Conservation (phyloP, 2,113 vertebrate genomes). For the Ranitomeya variabilis region DNA sequence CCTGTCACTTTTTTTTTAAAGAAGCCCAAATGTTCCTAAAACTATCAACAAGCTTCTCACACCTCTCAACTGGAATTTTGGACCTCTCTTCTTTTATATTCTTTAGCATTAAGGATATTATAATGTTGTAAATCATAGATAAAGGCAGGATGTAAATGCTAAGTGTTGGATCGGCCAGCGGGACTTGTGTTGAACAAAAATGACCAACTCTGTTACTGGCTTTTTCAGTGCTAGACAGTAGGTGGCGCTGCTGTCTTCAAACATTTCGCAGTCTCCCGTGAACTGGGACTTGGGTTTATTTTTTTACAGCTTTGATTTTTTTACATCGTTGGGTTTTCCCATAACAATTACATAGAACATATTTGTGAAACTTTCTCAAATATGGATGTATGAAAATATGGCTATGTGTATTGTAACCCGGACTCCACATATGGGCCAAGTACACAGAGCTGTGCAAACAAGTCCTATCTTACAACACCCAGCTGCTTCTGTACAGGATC, state of each 20-base stretch:
- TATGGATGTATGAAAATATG: not conserved
- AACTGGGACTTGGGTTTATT: constrained; percentile 2
- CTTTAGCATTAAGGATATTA: no score
- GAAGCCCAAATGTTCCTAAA: no score
- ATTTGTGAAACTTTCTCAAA: not conserved
- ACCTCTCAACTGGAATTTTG: no score
- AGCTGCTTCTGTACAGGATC: not conserved
- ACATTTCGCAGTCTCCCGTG: not conserved
- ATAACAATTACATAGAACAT: not conserved
- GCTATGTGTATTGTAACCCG: not conserved
- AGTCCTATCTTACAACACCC: not conserved
- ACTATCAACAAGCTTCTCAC: no score
- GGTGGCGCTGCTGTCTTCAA: constrained; percentile 53
- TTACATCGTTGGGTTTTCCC: not conserved
- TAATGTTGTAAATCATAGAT: no score
- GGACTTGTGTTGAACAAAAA: not conserved
- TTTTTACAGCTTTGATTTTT: not conserved
- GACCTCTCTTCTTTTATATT: not conserved
- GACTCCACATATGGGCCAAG: not conserved
- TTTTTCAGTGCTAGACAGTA: constrained; percentile 22
- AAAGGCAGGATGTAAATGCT: not conserved
- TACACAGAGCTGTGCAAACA: not conserved
- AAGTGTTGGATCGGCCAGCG: not conserved
- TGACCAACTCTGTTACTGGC: not conserved
- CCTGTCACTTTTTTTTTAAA: no score